Evolutionary conservation across 35 echinoderm and acorn worm species (phyloP), one percentile per base, ranked within the genome.

Genomic region (Lytechinus variegatus): DNA sequence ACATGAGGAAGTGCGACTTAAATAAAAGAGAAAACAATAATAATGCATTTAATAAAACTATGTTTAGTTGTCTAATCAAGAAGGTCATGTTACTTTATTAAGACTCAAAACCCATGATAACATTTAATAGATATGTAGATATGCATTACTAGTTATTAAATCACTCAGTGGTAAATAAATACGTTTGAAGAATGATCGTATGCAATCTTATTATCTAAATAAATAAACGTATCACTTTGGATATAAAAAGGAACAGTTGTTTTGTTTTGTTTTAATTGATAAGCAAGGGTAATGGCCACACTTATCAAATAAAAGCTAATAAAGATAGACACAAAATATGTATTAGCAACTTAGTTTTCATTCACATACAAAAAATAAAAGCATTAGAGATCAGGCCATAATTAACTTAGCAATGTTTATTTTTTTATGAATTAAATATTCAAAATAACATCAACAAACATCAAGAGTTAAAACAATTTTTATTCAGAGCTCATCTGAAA

Each of bases 141-240:
- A 87, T 87, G 86, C 28, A 87, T 87, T 87, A 5, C 55, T 87
- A 87, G 86, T 87, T 12, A 56, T 56, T 56, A 56, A 56, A 87
- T 5, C 86, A 87, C 86, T 87, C 86, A 87, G 86, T 87, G 21
- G 86, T 87, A 87, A 87, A 33, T 33, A 87, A 87, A 87, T 19
- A 87, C 86, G 86, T 87, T 87, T 87, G 86, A 87, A 12, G 6
- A 87, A 6, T 87, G 86, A 12, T 87, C 86, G 6, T 33, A 87
- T 87, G 21, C 86, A 87, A 6, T 87, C 86, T 87, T 87, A 87
- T 27, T 87, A 87, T 33, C 86, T 87, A 87, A 24, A 87, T 24
- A 87, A 87, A 87, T 87, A 87, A 87, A 87, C 86, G 86, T 87
- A 87, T 12, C 86, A 87, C 86, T 87, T 87, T 87, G 86, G 6